Percentiles rank a stretch among this genome's conserved stretches.
Conservation (phyloP, 2,888 invertebrate species). For the Oscheius sp. region DNA sequence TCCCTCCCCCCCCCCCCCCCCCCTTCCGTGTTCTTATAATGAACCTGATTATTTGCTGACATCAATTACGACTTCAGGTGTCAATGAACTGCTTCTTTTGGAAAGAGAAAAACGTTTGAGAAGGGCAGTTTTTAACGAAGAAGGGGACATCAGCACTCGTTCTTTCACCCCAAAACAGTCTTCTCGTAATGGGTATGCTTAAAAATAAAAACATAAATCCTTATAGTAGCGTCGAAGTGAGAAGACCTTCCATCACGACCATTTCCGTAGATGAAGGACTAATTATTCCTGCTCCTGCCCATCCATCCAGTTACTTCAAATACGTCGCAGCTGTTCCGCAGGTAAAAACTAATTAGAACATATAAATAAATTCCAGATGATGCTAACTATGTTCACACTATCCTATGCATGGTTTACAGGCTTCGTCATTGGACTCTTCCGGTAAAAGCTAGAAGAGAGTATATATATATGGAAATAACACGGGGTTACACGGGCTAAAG, state of each 20-base stretch:
- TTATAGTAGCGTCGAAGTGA: neutral
- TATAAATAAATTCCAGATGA: conserved; percentile 8
- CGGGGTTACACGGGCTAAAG: neutral
- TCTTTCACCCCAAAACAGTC: conserved; percentile 15
- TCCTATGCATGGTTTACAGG: conserved; percentile 16
- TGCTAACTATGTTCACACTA: conserved; percentile 10
- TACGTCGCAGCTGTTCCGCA: conserved; percentile 18
- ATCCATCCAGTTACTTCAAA: neutral
- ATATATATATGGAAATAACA: neutral
- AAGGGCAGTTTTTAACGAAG: conserved; percentile 26
- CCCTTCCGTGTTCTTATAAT: no score
- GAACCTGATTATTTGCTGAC: neutral
- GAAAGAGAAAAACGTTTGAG: conserved; percentile 14
- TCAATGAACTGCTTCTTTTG: conserved; percentile 12
- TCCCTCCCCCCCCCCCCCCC: no score
- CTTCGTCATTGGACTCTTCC: conserved; percentile 3
- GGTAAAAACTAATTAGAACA: neutral
- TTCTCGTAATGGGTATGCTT: neutral
- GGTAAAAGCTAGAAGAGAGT: neutral
- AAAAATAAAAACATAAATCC: neutral
- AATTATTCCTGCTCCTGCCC: neutral
- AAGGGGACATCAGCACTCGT: conserved; percentile 22
- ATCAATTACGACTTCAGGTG: neutral
- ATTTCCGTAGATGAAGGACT: conserved; percentile 18
- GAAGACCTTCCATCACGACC: conserved; percentile 2